Base-by-base conservation (phyloP, 2,888 invertebrate genomes). In the Chalcosyrphus nemorum region DNA sequence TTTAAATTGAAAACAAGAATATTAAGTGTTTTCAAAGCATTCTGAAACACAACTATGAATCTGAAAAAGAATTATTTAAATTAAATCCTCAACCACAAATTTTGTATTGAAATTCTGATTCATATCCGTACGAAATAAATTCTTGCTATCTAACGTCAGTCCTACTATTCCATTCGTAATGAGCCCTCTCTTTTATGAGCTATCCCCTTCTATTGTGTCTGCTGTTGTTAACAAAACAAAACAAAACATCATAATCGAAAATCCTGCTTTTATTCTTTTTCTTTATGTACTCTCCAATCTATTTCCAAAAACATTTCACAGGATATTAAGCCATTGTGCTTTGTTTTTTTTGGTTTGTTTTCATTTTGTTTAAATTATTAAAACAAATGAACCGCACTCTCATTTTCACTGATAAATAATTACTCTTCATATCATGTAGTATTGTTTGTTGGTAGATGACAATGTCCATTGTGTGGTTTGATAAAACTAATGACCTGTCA, bases 341-440 rank as follows among this genome's bases (percentile, higher is more conserved):
- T 7, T 41, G 5, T 19, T 32, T 19, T 45, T 21, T 24, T 2
- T 24, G 24, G 4, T 2, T 4, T 24, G 24, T 24, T 41, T 43
- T 5, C n/a, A n/a, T n/a, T 11, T 15, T 2, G n/a, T 71, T 35
- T 2, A 19, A 59, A 50, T 38, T 45, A 24, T 45, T 32, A 7
- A 35, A 71, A 27, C 38, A 19, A 71, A 47, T 47, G 68, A n/a
- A 50, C 17, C 59, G 17, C 17, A 47, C 13, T 70, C 38, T 57
- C 35, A 50, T 56, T 38, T 59, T n/a, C 59, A 47, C 35, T 13
- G 70, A 56, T 47, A 57, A 59, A 38, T 59, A 38, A 71, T 71
- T 59, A 38, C 38, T 47, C 15, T 13, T 13, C 57, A 11, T 35
- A 21, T 59, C 38, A 32, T 45, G 13, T 15, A 43, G 15, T 15